Base-by-base conservation (phyloP, 2,797 vertebrate species). In the Nyctalus aviator region DNA sequence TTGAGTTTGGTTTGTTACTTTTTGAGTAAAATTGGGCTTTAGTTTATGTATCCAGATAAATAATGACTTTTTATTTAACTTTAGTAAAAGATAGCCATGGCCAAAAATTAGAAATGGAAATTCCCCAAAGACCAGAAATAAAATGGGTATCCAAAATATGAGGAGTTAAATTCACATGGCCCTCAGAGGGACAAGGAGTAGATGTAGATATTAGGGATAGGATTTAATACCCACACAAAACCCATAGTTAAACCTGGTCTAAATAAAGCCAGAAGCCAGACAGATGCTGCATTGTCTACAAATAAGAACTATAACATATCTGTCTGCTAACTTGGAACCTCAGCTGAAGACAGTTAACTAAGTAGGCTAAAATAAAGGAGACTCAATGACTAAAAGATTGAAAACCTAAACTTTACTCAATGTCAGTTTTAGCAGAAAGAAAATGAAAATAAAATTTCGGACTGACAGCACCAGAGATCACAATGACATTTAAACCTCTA, bases 21-120 rank as follows among this genome's bases (percentile, higher is more conserved):
- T 84, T 86, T 72, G 0, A 17, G n/a, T 57, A 93, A 69, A 25
- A 77, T 8, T 55, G 8, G 2, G 4, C 32, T 84, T 89, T 69
- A 41, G 5, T 41, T 71, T 64, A 35, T 62, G 14, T 87, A n/a
- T 75, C 3, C 79, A 79, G 30, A 87, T 6, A 91, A 91, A 91
- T 8, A 5, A n/a, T 68, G 21, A 73, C 15, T 88, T 76, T 75
- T 27, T 88, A 82, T 32, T 90, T 66, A 93, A 44, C 12, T 84
- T 91, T 89, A 41, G 37, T 86, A 48, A 23, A 6, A 64, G 13
- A 72, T 41, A 91, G 7, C 5, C 12, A 68, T 25, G 5, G 48
- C 75, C 15, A 84, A 78, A 91, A 81, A 59, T 68, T 87, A 75
- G 44, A 86, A 68, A 82, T 91, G 7, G 17, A 48, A 77, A 69